Conservation (phyloP, 2,888 invertebrate genomes). For the Apoda limacodes region DNA sequence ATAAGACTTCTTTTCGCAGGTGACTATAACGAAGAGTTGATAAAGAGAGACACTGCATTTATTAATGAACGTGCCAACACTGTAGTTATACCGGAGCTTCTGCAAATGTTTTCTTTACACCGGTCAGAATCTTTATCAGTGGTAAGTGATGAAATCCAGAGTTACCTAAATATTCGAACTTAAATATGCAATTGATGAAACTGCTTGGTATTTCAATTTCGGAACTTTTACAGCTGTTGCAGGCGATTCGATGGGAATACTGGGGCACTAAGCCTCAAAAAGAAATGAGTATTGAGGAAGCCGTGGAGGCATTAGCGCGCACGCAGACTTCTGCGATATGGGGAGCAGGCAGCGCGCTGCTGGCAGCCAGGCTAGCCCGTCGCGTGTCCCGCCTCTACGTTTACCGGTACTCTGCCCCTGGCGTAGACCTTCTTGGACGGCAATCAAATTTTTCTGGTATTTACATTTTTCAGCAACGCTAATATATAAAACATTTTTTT, state of each 20-base stretch:
- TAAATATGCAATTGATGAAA: no score
- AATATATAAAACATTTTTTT: no score
- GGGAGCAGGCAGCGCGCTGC: slow-evolving; percentile 66
- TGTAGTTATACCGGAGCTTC: slow-evolving; percentile 69
- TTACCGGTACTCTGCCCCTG: slow-evolving; percentile 64
- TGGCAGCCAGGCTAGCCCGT: slow-evolving; percentile 63
- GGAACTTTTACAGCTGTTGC: slow-evolving; percentile 39
- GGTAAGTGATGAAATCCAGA: no score
- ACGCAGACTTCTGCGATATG: slow-evolving; percentile 71
- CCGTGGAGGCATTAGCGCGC: slow-evolving; percentile 57
- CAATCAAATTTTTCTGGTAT: slow-evolving; percentile 64
- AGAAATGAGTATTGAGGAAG: slow-evolving; percentile 33
- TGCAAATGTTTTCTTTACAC: slow-evolving; percentile 46
- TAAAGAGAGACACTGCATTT: slow-evolving; percentile 62
- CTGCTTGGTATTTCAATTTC: no score
- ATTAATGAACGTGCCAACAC: slow-evolving; percentile 69
- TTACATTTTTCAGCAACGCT: no score
- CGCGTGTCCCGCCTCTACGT: slow-evolving; percentile 62
- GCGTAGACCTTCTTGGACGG: slow-evolving; percentile 50
- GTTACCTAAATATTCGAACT: no score
- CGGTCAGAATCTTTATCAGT: slow-evolving; percentile 28
- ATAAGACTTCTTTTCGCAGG: slow-evolving; percentile 44
- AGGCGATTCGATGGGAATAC: slow-evolving; percentile 71
- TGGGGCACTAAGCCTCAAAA: slow-evolving; percentile 35
- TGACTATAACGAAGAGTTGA: slow-evolving; percentile 70